Conservation (phyloP, 2,888 invertebrate species). For the Philereme vetulata region DNA sequence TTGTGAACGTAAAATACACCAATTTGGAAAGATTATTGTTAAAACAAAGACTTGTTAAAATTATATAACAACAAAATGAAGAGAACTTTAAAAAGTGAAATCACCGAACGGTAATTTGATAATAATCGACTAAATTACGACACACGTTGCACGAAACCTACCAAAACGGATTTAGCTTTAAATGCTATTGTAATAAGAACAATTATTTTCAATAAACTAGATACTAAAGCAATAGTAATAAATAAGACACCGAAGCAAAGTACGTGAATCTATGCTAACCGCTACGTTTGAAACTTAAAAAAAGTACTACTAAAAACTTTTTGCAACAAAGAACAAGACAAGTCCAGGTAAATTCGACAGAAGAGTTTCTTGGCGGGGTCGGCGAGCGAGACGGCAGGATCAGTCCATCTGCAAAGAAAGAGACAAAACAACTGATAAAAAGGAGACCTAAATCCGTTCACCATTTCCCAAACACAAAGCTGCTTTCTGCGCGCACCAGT, state of each 20-base stretch:
- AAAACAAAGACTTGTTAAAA: slow-evolving; percentile 28
- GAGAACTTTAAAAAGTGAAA: slow-evolving; percentile 47
- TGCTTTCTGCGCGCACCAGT: slow-evolving; percentile 42
- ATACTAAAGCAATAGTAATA: slow-evolving; percentile 28
- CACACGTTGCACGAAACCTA: slow-evolving; percentile 28
- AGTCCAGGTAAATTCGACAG: slow-evolving; percentile 39
- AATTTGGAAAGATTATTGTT: slow-evolving; percentile 29
- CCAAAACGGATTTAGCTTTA: slow-evolving; percentile 24
- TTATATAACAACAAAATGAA: slow-evolving; percentile 40
- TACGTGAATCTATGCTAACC: slow-evolving; percentile 33
- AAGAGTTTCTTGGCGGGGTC: slow-evolving; percentile 42
- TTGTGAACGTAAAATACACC: slow-evolving; percentile 23
- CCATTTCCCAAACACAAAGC: slow-evolving; percentile 53
- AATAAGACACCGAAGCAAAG: slow-evolving; percentile 31
- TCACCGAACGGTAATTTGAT: slow-evolving; percentile 50
- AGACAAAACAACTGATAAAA: slow-evolving; percentile 72
- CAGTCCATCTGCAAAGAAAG: slow-evolving; percentile 77
- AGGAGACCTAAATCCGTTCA: slow-evolving; percentile 61
- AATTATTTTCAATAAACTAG: slow-evolving; percentile 16
- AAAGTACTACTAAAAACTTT: too few species aligned
- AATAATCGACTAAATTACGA: slow-evolving; percentile 45
- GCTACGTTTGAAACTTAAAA: slow-evolving; percentile 33
- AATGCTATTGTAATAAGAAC: slow-evolving; percentile 23
- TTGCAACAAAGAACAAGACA: slow-evolving; percentile 32
- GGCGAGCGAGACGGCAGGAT: slow-evolving; percentile 54